Evolutionary conservation across 2,113 vertebrate genomes (phyloP).

Genomic region (Pituophis catenifer): DNA sequence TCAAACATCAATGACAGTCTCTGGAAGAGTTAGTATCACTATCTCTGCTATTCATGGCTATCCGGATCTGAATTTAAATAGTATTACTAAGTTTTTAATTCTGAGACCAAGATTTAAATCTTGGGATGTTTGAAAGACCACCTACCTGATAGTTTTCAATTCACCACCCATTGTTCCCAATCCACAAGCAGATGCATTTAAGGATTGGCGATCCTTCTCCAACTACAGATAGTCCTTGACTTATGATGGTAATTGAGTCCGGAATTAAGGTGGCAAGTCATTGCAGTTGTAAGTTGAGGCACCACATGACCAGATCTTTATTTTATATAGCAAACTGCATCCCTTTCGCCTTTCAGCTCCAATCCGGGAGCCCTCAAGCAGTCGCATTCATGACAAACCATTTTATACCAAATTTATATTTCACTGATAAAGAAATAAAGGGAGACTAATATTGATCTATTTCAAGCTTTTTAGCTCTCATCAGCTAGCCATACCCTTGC

Average conservation of each 20-base stretch:
- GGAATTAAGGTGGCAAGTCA: neutral
- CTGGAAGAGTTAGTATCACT: neutral
- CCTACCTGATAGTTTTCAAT: neutral
- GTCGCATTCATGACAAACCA: too few species aligned
- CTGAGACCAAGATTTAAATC: neutral
- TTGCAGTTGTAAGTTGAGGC: neutral
- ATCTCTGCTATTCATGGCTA: too few species aligned
- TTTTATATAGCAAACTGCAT: too few species aligned
- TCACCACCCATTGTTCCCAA: neutral
- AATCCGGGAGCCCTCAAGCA: too few species aligned
- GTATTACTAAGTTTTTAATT: neutral
- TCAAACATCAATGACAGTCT: too few species aligned
- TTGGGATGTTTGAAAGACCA: neutral
- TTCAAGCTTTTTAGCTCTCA: too few species aligned
- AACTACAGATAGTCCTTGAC: neutral
- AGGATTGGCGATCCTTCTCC: neutral
- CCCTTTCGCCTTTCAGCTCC: too few species aligned
- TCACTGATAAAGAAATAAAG: too few species aligned
- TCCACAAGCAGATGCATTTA: neutral
- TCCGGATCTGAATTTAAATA: too few species aligned
- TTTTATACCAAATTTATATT: too few species aligned
- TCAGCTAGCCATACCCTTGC: too few species aligned
- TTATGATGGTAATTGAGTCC: neutral
- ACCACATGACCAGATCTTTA: neutral
- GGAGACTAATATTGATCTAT: too few species aligned